These are phyloP conservation scores for Eutolmus rufibarbis DNA, from an alignment of 2,888 invertebrate species.

Conservation along the genomic window DNA sequence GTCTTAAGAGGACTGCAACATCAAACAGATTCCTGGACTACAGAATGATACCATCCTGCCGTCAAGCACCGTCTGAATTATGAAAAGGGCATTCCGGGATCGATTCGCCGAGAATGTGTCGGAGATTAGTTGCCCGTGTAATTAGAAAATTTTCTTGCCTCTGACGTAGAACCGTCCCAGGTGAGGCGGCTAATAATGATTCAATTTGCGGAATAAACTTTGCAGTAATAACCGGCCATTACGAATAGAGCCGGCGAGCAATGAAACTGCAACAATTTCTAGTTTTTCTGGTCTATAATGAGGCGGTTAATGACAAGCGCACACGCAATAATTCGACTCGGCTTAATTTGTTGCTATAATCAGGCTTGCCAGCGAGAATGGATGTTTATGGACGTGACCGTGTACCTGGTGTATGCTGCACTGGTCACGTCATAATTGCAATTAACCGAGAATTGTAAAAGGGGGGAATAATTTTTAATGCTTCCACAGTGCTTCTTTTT, in stretches of 20 bases:
- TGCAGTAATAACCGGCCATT: background rate
- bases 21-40: background rate
- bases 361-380: background rate
- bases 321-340: conserved; percentile 14
- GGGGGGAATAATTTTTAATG: background rate
- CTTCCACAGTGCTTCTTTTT: background rate
- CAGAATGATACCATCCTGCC: background rate
- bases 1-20: background rate
- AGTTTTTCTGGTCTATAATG: conserved; percentile 4
- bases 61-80: background rate
- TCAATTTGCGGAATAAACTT: background rate
- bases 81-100: background rate
- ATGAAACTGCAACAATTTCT: background rate
- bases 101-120: background rate
- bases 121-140: background rate
- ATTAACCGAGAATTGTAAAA: background rate
- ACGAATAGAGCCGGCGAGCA: background rate
- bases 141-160: background rate
- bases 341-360: conserved; percentile 4
- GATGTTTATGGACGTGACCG: background rate
- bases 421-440: background rate
- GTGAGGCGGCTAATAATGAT: background rate
- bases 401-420: background rate
- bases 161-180: background rate
- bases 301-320: conserved; percentile 18